Evolutionary conservation across 2,113 vertebrate genomes (phyloP).

Genomic region (Pelusios castaneus): DNA sequence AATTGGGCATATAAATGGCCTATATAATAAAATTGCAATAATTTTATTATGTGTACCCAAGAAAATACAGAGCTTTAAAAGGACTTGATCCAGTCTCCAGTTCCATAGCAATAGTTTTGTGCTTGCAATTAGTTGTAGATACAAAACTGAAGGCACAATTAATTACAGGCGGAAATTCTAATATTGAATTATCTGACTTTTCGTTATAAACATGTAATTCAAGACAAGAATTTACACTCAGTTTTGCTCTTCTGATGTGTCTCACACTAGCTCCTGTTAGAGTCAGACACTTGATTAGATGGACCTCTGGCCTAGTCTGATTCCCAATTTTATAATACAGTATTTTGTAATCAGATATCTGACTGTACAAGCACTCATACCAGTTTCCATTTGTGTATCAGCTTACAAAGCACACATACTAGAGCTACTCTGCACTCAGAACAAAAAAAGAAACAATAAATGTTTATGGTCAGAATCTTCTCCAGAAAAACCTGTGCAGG

Average conservation of each 20-base stretch:
- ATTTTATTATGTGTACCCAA: background rate
- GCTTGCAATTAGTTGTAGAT: background rate
- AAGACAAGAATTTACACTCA: background rate
- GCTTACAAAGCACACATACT: background rate
- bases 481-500: conserved; percentile 2
- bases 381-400: background rate
- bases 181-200: background rate
- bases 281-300: background rate
- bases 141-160: background rate
- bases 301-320: background rate
- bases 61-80: background rate
- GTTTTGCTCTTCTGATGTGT: background rate
- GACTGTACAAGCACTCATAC: background rate
- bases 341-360: background rate
- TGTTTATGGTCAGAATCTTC: background rate
- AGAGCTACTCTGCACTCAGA: background rate
- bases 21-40: background rate
- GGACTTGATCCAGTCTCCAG: background rate
- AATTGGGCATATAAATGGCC: background rate
- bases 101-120: background rate
- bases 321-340: background rate
- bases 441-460: background rate
- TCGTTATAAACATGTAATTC: background rate
- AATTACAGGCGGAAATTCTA: background rate
- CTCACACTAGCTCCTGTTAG: background rate